Base-by-base conservation (phyloP, 64 coral and sea anemone species). In the Stichodactyla mertensii region DNA sequence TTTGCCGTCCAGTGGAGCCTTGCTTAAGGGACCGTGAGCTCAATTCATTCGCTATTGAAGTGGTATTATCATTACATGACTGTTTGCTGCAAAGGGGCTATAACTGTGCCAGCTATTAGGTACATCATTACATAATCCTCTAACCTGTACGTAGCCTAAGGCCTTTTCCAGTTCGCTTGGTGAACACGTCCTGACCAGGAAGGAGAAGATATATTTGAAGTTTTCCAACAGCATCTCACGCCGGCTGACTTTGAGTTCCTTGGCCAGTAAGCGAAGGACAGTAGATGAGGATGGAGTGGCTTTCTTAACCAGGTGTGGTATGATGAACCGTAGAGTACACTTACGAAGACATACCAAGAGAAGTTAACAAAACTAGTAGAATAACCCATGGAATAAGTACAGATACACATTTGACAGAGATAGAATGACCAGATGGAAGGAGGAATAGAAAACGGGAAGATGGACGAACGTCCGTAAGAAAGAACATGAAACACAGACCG, bases 181-280 rank as follows among this genome's bases (percentile, higher is more conserved):
- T 20, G 94, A 96, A 88, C 94, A 96, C 1, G 91, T 93, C 53
- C 94, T 92, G 61, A 96, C 94, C 51, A 96, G 91, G 20, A 96
- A 90, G 13, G 94, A 96, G 59, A 96, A 96, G 57, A 96, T 88
- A 55, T 93, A 96, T 52, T 96, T 96, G 81, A 96, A 96, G 56
- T 96, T 96, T 64, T 96, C 94, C 31, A 96, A 52, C 10, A 96
- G 60, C 91, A 96, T 96, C 59, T 92, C 94, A n/a, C 91, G 71
- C 53, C 91, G 80, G 36, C 91, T 96, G 54, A 96, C 85, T 84
- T 96, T 93, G 51, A 96, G 52, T 66, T 93, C 85, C 77, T 89
- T 96, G n/a, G 94, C 94, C 26, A 96, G 88, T n/a, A 90, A 69
- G 52, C 91, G 78, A 36, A 96, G 83, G 13, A 96, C 91, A 67